Percentiles rank a stretch among this genome's conserved stretches.
Evolutionary conservation across 2,888 invertebrate genomes (phyloP).

Genomic region (Tinea semifulvella): DNA sequence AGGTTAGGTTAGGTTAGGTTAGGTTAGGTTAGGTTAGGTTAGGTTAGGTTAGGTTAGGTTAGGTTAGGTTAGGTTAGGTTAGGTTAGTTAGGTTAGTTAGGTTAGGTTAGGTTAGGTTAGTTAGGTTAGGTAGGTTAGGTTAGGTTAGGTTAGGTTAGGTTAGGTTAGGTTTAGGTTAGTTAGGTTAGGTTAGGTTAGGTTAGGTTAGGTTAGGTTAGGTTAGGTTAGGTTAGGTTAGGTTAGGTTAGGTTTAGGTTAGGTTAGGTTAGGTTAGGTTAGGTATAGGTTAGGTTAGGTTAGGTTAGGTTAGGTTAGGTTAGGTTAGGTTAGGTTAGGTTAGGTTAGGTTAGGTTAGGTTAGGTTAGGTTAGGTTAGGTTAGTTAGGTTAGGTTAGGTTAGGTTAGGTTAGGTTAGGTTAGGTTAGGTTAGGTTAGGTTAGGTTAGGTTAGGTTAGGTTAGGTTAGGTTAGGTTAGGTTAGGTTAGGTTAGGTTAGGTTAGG

Average conservation of each 20-base stretch:
- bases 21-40: conserved; percentile 23
- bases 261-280: conserved; percentile 23
- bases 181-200: conserved; percentile 20
- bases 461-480: conserved; percentile 23
- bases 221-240: conserved; percentile 20
- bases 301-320: conserved; percentile 21
- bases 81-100: too few species aligned
- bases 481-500: conserved; percentile 23
- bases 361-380: conserved; percentile 23
- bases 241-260: conserved; percentile 24
- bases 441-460: conserved; percentile 23
- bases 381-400: conserved; percentile 24
- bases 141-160: conserved; percentile 23
- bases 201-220: conserved; percentile 20
- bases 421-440: conserved; percentile 24
- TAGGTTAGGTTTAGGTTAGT: conserved; percentile 21
- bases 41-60: conserved; percentile 24
- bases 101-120: too few species aligned
- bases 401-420: conserved; percentile 23
- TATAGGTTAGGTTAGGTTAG: conserved; percentile 25
- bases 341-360: conserved; percentile 22
- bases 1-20: conserved; percentile 23
- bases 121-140: too few species aligned
- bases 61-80: conserved; percentile 19
- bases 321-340: conserved; percentile 21